Conservation (phyloP, 2,113 vertebrate genomes). For the Lampris megalopsis region DNA sequence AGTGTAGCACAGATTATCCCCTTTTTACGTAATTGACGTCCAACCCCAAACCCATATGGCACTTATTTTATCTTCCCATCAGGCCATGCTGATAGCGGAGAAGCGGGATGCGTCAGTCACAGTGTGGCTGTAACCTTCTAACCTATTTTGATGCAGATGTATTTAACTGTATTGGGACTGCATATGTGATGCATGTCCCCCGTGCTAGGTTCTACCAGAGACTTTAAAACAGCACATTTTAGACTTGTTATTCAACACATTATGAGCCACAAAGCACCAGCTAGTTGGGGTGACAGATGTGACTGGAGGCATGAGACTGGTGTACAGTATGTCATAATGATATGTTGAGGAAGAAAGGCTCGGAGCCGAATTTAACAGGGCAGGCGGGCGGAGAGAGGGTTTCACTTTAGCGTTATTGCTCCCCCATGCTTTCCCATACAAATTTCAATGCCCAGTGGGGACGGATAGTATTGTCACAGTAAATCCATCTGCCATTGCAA, state of each 20-base stretch:
- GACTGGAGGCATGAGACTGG: constrained; percentile 35
- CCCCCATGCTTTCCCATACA: constrained; percentile 45
- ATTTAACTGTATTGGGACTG: neutral
- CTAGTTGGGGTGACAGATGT: constrained; percentile 9
- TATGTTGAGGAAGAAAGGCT: constrained; percentile 47
- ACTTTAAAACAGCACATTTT: neutral
- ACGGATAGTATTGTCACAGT: constrained; percentile 24
- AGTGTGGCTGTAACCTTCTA: neutral
- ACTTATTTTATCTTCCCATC: constrained; percentile 4
- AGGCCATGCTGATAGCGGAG: neutral
- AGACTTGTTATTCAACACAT: constrained; percentile 13
- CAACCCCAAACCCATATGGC: constrained; percentile 29
- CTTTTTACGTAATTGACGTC: constrained; percentile 43
- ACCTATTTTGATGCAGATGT: neutral
- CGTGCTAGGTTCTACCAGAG: neutral
- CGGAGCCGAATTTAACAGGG: constrained; percentile 36
- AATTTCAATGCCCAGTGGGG: constrained; percentile 34
- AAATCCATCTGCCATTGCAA: constrained; percentile 27
- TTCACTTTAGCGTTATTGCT: constrained; percentile 51
- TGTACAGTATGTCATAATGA: constrained; percentile 35
- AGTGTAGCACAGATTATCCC: constrained; percentile 22
- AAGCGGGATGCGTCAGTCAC: neutral
- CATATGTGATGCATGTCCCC: neutral
- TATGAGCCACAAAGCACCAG: constrained; percentile 3
- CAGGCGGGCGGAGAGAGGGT: constrained; percentile 68